phyloP scores from a whole-genome alignment of 2,113 vertebrate species.

The Pachypanchax playfairii region DNA sequence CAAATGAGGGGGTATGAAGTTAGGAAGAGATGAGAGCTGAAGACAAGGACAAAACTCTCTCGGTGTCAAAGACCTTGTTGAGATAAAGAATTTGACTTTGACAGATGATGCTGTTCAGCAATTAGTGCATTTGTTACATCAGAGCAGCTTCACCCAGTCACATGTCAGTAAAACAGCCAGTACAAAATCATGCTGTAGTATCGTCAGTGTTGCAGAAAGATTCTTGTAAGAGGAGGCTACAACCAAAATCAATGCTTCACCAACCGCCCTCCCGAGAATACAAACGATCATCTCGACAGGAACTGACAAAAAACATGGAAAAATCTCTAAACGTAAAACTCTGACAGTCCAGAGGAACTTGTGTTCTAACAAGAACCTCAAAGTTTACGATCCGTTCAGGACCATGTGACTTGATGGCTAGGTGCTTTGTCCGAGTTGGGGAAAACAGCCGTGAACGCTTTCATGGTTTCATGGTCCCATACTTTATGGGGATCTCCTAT shows the following conservation, averaged over 20 bases:
- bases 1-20: slow-evolving; percentile 17
- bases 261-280: slow-evolving; percentile 40
- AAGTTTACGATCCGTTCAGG: slow-evolving; percentile 37
- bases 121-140: slow-evolving; percentile 7
- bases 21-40: slow-evolving; percentile 8
- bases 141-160: slow-evolving; percentile 2
- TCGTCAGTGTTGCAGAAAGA: slow-evolving; percentile 5
- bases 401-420: slow-evolving; percentile 54
- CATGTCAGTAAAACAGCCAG: neutral
- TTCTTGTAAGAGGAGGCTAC: slow-evolving; percentile 16
- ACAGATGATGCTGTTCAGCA: slow-evolving; percentile 14
- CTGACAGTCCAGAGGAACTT: slow-evolving; percentile 7
- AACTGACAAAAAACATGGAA: slow-evolving; percentile 51
- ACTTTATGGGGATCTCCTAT: slow-evolving; percentile 89
- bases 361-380: neutral
- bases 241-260: slow-evolving; percentile 43
- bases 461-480: slow-evolving; percentile 81
- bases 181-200: neutral
- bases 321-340: slow-evolving; percentile 61
- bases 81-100: slow-evolving; percentile 28
- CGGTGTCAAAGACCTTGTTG: slow-evolving; percentile 36
- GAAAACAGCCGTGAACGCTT: slow-evolving; percentile 83
- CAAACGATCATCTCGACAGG: slow-evolving; percentile 50
- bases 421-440: slow-evolving; percentile 79
- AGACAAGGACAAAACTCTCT: slow-evolving; percentile 37